Base-by-base conservation (phyloP, 2,888 invertebrate genomes). In the Gari tellinella region DNA sequence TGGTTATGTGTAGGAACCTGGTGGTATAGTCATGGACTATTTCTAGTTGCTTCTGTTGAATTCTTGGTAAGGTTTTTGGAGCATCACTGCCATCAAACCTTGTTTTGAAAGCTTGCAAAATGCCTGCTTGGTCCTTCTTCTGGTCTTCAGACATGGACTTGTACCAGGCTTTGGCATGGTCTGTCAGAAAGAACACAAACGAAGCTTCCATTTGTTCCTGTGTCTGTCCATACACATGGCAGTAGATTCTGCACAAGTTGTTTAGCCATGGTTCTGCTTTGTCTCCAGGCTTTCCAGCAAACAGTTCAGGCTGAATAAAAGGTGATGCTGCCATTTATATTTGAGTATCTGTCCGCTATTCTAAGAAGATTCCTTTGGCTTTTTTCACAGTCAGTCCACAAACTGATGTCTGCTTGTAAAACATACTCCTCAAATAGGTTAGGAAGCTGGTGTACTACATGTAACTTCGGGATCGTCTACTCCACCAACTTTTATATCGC, bases 81-180 rank as follows among this genome's bases (percentile, higher is more conserved):
- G 43, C 51, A 37, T 66, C 66, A 7, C 40, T 40, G 0, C 66
- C 66, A 58, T 66, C 66, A 37, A 66, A 66, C 5, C 66, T 41
- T 7, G 2, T n/a, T 1, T 21, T 15, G 40, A 64, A 64, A 7
- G 25, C 1, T 23, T n/a, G n/a, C 23, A 45, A 0, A 0, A 55
- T 15, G 10, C 15, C 8, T 21, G 45, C 63, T 8, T 45, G 37
- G 38, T 64, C 14, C 0, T 15, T n/a, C 38, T 45, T 25, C 2
- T 38, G n/a, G 0, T n/a, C 38, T 8, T 48, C 48, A n/a, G 43
- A 12, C 37, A 64, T 14, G 0, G 55, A 45, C 14, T 46, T 25
- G 10, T 64, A 64, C 63, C 63, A 64, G 5, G 46, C 46, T 2
- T 21, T 5, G 0, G 55, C 63, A 25, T 64, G 63, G 23, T 38